These are phyloP conservation scores for Hydrotaea diabolus DNA, from an alignment of 2,888 invertebrate species.

Conservation along the genomic window DNA sequence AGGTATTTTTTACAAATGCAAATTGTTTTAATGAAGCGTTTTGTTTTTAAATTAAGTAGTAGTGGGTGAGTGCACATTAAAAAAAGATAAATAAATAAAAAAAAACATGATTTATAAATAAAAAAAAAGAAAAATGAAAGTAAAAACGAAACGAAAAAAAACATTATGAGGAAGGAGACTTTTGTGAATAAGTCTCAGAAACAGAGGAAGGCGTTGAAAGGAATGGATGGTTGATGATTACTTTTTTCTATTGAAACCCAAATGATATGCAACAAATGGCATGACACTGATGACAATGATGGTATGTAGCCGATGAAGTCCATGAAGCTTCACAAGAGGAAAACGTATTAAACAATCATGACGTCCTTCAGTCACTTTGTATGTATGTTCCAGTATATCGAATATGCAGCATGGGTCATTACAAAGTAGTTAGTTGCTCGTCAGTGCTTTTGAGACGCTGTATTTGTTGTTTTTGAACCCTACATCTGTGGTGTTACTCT, in stretches of 20 bases:
- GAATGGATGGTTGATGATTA: not conserved
- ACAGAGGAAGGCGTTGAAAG: not conserved
- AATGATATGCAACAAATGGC: constrained; percentile 60
- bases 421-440: no score
- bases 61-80: constrained; percentile 70
- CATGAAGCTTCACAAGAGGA: not conserved
- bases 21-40: constrained; percentile 67
- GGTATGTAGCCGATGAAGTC: not conserved
- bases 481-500: no score
- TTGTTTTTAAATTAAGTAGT: constrained; percentile 60
- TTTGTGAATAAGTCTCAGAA: constrained; percentile 3
- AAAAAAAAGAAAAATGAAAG: constrained; percentile 6
- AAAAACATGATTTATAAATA: constrained; percentile 63
- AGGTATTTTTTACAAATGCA: constrained; percentile 75
- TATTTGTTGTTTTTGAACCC: no score
- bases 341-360: not conserved
- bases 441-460: no score
- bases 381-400: no score
- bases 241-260: constrained; percentile 40
- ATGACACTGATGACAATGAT: constrained; percentile 6
- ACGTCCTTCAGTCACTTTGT: no score
- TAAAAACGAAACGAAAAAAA: not conserved
- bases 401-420: no score
- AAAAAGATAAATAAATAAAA: constrained; percentile 62
- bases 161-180: no score